A percentile compares a stretch with the other conserved stretches of the same genome.
phyloP scores from a whole-genome alignment of 2,113 vertebrate genomes.

The Phalacrocorax aristotelis region DNA sequence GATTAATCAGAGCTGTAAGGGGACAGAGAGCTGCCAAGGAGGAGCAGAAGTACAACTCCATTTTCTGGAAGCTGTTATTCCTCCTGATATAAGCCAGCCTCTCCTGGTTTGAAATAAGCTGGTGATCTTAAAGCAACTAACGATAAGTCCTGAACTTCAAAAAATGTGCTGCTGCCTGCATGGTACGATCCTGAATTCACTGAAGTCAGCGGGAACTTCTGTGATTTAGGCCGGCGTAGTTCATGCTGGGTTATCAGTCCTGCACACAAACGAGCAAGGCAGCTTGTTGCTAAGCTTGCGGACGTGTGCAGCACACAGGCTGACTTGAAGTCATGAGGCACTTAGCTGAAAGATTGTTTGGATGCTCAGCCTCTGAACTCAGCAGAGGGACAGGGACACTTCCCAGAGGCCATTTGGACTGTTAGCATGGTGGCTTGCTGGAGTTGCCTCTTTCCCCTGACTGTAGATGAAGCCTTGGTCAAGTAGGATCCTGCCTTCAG shows the following conservation, averaged over 20 bases:
- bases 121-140: neutral
- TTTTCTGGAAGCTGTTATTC: neutral
- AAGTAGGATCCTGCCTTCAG: neutral
- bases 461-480: neutral
- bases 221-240: neutral
- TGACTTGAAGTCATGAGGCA: neutral
- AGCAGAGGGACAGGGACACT: neutral
- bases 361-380: neutral
- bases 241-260: neutral
- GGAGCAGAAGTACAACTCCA: neutral
- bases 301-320: fast-evolving
- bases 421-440: neutral
- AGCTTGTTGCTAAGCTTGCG: neutral
- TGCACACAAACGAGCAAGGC: neutral
- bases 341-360: neutral
- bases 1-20: neutral
- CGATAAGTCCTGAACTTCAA: neutral
- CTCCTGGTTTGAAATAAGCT: neutral
- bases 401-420: neutral
- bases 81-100: neutral
- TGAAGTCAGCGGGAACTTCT: neutral
- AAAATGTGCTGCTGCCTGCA: neutral
- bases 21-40: neutral
- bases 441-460: neutral
- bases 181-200: fast-evolving